Percentiles rank a stretch among this genome's conserved stretches.
Conservation (phyloP, 2,113 vertebrate genomes). For the Sterna hirundo region DNA sequence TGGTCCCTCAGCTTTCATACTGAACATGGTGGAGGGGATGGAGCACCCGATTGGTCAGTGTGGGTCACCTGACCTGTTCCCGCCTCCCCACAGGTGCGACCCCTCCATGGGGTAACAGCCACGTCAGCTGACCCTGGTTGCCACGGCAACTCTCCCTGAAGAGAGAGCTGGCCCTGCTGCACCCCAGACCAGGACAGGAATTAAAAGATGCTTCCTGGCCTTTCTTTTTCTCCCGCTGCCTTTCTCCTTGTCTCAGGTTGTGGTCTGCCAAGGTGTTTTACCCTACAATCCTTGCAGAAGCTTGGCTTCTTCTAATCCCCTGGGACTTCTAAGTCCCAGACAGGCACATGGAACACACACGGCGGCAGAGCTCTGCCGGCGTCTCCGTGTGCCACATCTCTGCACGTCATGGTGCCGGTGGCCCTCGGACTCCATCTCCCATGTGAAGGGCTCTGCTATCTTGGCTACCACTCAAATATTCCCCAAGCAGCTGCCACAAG, state of each 20-base stretch:
- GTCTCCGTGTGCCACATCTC: not conserved
- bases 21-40: too few species aligned
- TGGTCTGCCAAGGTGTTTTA: not conserved
- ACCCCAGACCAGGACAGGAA: not conserved
- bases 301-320: not conserved
- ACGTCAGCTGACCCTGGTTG: too few species aligned
- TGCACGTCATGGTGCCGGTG: accelerated
- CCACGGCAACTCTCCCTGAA: too few species aligned
- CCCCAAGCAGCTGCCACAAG: not conserved
- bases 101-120: too few species aligned
- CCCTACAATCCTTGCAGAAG: not conserved
- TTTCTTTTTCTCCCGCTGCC: not conserved
- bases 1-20: too few species aligned
- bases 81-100: too few species aligned
- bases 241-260: not conserved
- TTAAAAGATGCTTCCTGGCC: not conserved
- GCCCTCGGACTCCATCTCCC: not conserved
- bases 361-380: not conserved
- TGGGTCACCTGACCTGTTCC: too few species aligned
- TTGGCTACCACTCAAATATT: not conserved
- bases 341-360: accelerated
- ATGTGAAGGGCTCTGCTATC: not conserved
- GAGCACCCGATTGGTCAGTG: too few species aligned
- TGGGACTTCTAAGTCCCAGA: not conserved
- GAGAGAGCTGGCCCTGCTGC: too few species aligned